A percentile compares a stretch with the other conserved stretches of the same genome.
These are phyloP conservation scores for Corbicula japonica DNA, from an alignment of 2,888 invertebrate genomes.

Conservation along the genomic window DNA sequence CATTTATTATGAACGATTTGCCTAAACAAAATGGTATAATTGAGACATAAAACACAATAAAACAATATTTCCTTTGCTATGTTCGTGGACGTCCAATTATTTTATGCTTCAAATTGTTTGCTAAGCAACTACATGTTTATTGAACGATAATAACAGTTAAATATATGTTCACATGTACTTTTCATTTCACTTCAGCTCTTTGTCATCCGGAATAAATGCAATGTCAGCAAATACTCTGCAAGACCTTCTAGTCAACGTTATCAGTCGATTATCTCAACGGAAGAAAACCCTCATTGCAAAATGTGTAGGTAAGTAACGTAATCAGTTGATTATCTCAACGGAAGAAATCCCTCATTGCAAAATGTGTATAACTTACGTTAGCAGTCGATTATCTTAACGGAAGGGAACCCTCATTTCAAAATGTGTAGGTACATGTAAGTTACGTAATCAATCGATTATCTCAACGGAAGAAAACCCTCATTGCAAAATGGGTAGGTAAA, in stretches of 20 bases:
- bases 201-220: constrained; percentile 77
- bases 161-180: too few species aligned
- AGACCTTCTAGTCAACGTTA: constrained; percentile 63
- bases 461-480: constrained; percentile 64
- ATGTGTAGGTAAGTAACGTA: constrained; percentile 62
- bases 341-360: constrained; percentile 66
- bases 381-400: constrained; percentile 49
- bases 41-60: too few species aligned
- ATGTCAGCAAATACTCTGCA: constrained; percentile 76
- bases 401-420: constrained; percentile 69
- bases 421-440: constrained; percentile 70
- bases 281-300: constrained; percentile 69
- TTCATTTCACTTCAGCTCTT: constrained; percentile 59
- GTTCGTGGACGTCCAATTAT: too few species aligned
- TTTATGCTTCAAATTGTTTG: too few species aligned
- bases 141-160: too few species aligned
- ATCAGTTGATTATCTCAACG: too few species aligned
- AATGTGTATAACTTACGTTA: constrained; percentile 52
- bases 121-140: too few species aligned
- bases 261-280: constrained; percentile 50
- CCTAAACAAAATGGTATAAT: too few species aligned
- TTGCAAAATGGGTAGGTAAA: constrained; percentile 68
- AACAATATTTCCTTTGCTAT: too few species aligned
- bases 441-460: constrained; percentile 33
- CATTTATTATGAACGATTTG: too few species aligned